Base-by-base conservation (phyloP, 2,797 vertebrate genomes). In the Trichosurus vulpecula region DNA sequence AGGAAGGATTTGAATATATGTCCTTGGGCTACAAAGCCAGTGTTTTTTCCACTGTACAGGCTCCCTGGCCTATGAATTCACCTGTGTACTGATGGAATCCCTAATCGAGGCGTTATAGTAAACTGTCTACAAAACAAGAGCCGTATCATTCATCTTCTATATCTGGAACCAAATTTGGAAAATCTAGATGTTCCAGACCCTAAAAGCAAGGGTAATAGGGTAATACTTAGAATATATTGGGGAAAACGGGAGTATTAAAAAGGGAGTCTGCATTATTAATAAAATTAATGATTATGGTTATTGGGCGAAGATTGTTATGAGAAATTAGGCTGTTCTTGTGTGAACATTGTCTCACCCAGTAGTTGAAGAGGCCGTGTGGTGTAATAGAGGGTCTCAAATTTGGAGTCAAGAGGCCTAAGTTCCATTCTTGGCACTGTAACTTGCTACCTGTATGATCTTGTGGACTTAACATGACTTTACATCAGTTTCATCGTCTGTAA, bases 401-500 rank as follows among this genome's bases (percentile, higher is more conserved):
- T 29, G n/a, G 74, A 94, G 53, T 52, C 35, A 66, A 30, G 2
- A 81, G 92, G 51, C 27, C 56, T 54, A 41, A n/a, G 35, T 66
- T 54, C 61, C 53, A 54, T 30, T 19, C n/a, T 47, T 54, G 52
- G 2, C 31, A 95, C 47, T 90, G 56, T 91, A 94, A 31, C 51
- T 96, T 94, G 2, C 19, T 47, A 54, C 87, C 27, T 57, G 19
- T 61, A 22, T 53, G 92, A 54, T 2, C 41, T 41, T 81, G 19
- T 61, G n/a, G 9, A 53, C 66, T 4, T 6, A 92, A 54, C 30
- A 58, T 58, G 90, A 91, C 22, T 96, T 55, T 91, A 52, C 52
- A n/a, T 95, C 92, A n/a, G 22, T 87, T 56, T 95, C 89, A n/a
- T 92, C n/a, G 94, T 90, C 52, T 81, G 19, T 94, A 90, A 93